Evolutionary conservation across 2,113 vertebrate genomes (phyloP), one percentile per base, ranked within the genome.

Genomic region (Upupa epops): DNA sequence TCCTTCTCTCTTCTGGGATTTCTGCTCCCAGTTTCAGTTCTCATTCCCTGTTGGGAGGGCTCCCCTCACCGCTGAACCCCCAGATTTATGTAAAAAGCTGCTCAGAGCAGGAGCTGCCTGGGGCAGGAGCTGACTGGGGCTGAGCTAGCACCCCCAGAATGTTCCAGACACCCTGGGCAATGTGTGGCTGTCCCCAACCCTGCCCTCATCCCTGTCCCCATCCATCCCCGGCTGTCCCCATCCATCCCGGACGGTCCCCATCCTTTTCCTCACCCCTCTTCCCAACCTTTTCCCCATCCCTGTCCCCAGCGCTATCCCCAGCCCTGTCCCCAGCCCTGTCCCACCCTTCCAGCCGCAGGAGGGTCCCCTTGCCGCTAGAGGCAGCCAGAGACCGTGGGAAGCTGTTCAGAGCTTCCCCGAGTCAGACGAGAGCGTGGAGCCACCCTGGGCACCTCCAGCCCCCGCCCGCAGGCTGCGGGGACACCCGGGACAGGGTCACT

Each of bases 351-450:
- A 21, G 70, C 26, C 29, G 88, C 83, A 85, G 48, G 83, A 25
- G 73, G 54, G 71, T 28, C 42, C 0, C 8, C 52, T 59, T 76
- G 40, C 95, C 94, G 6, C 91, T 80, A 96, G 95, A 93, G 96
- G 96, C 89, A 77, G 94, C 91, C 78, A 94, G 86, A 95, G 94
- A 96, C 95, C 86, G 17, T 2, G 36, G 68, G 77, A 94, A 80
- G 73, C 31, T 31, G 46, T 32, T 64, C 8, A 17, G 55, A 26
- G 56, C 29, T 82, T 29, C 59, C 5, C 6, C 20, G 40, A 42
- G 40, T 15, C 40, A 5, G 68, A 31, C 13, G 51, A 18, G 40
- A 34, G 51, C 22, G 5, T 21, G 46, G 46, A 60, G 19, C 36
- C 36, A 16, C 70, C 42, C 25, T 8, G 3, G 21, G 36, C 52